Base-by-base conservation (phyloP, 2,113 vertebrate genomes). In the Xiphophorus hellerii region DNA sequence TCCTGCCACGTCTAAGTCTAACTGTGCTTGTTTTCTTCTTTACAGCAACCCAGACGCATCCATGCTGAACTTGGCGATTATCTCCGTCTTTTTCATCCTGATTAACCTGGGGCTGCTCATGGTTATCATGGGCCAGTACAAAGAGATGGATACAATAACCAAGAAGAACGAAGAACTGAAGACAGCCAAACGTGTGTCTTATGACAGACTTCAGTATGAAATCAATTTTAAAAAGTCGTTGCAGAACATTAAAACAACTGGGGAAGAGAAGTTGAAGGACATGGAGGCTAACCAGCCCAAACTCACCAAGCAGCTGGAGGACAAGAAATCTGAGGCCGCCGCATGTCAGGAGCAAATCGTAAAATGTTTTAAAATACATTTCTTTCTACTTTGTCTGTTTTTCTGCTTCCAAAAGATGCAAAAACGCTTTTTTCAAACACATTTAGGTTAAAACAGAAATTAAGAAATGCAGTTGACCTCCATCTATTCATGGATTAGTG, bases 141-240 rank as follows among this genome's bases (percentile, higher is more conserved):
- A 62, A 6, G 1, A 60, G 12, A 0, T 67, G 13, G 0, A 0
- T 2, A 22, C 4, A 1, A 0, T 73, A 2, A 8, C 27, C 1
- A 2, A 1, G 5, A 1, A 1, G 0, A 1, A 0, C 7, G 20
- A 33, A 13, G 30, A 0, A 0, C 3, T 58, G 1, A 1, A 17
- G 5, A 0, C 0, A 0, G 0, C 11, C 0, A 12, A 27, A 1
- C 0, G 14, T 1, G 0, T 0, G 1, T 0, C 27, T 1, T 0
- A 14, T 1, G 1, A 14, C 1, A 22, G 11, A 0, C 3, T 28
- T 2, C 0, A 0, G 1, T 42, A 63, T 5, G 11, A 37, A 0
- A 1, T 7, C 5, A 3, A 3, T 1, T 39, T 31, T 1, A 71
- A 54, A 42, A 1, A 0, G 0, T 0, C 6, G 1, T 0, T 81